phyloP scores from a whole-genome alignment of 2,113 vertebrate genomes.

The Apus apus region DNA sequence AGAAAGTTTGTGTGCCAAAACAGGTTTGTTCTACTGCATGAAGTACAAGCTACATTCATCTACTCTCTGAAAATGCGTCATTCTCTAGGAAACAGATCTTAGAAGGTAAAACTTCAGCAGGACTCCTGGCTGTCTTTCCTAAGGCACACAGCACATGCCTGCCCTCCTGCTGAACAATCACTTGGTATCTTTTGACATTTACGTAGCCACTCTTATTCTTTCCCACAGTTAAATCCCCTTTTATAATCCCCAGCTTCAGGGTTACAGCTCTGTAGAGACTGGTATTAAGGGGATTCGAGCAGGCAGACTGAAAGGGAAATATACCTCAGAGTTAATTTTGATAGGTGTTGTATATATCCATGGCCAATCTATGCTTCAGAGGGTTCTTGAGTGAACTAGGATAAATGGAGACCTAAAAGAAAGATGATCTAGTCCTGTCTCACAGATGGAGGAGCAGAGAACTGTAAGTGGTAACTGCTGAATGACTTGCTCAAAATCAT shows the following conservation, averaged over 20 bases:
- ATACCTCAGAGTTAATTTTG: conserved; percentile 9
- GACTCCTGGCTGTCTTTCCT: background rate
- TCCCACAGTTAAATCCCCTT: background rate
- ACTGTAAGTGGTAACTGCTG: background rate
- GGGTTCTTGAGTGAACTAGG: background rate
- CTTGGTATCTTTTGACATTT: background rate
- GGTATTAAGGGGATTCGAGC: background rate
- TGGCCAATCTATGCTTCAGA: background rate
- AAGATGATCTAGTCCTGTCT: background rate
- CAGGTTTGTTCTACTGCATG: background rate
- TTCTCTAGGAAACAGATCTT: background rate
- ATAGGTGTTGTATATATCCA: background rate
- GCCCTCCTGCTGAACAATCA: background rate
- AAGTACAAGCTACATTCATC: background rate
- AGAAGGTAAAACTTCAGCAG: background rate
- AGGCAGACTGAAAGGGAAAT: background rate
- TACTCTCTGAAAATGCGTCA: background rate
- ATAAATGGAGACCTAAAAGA: background rate
- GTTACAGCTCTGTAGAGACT: background rate
- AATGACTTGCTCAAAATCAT: background rate
- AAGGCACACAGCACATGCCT: background rate
- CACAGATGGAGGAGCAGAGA: background rate
- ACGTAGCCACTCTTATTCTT: background rate
- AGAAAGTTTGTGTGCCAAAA: background rate
- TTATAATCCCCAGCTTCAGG: background rate